A percentile compares a stretch with the other conserved stretches of the same genome.
Conservation (phyloP, 2,797 vertebrate species). For the Buphagus erythrorhynchus region DNA sequence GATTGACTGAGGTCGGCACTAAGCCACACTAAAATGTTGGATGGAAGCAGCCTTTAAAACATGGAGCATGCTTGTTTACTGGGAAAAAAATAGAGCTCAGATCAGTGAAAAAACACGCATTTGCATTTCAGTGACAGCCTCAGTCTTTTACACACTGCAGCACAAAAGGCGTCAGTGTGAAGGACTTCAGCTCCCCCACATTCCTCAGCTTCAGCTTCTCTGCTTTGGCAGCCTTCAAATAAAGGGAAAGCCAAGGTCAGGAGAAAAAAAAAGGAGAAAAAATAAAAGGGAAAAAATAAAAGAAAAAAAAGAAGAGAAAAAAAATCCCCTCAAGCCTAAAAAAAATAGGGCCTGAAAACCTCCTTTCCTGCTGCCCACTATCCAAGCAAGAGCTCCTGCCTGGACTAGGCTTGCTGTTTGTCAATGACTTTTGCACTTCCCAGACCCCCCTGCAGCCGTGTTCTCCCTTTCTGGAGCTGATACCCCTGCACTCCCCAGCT, state of each 20-base stretch:
- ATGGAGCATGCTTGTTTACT: background rate
- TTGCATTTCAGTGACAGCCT: constrained; percentile 3
- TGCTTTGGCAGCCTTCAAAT: background rate
- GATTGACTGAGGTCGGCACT: background rate
- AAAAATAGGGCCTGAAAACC: background rate
- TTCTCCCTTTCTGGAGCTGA: background rate
- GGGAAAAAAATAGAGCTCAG: background rate
- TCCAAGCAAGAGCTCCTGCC: background rate
- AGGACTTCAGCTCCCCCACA: background rate
- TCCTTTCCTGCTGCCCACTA: background rate
- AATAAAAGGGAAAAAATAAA: accelerated
- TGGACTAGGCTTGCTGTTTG: accelerated
- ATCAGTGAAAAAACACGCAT: background rate
- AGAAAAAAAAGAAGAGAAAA: accelerated
- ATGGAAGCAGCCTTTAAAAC: background rate
- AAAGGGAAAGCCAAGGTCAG: background rate
- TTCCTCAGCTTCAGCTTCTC: background rate
- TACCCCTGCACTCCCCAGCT: background rate
- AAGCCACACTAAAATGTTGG: background rate
- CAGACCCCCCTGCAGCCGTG: background rate
- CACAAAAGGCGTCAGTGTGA: background rate
- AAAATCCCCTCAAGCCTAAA: accelerated
- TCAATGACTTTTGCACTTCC: background rate
- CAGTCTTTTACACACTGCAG: background rate
- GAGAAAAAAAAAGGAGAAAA: accelerated